Evolutionary conservation across 2,888 invertebrate genomes (phyloP), one percentile per base, ranked within the genome.

Genomic region (Resseliella maxima): DNA sequence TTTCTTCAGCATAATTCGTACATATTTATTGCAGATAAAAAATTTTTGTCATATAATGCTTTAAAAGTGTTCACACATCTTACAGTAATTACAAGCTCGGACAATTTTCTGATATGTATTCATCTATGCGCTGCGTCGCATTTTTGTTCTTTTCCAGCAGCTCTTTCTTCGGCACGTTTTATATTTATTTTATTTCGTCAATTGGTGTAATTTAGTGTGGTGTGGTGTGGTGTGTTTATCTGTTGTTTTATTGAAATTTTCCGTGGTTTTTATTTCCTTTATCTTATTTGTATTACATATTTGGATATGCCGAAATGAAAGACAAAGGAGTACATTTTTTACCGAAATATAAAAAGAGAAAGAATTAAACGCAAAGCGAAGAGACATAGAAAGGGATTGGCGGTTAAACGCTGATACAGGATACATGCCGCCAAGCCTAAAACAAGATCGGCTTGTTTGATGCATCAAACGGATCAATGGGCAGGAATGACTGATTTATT

Each of bases 401-500:
- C 27, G 27, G 5, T 12, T 15, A 27, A 59, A 27, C 24, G 15
- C 0, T 72, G 72, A 72, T 72, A 72, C 72, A 72, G 72, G 72
- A 72, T 72, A 72, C 31, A 21, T n/a, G 15, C 72, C n/a, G 72
- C 72, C 72, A 72, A 72, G 72, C 72, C 72, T 35, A 72, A 72
- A 72, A 72, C 27, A 27, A 72, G 59, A 59, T 59, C 72, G 72
- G 72, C n/a, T 27, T 72, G 31, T 72, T 72, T 72, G 72, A 72
- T 72, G 59, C 72, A 59, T 59, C 72, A 31, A 27, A 72, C n/a
- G 72, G 72, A n/a, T n/a, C 72, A n/a, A 72, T n/a, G 31, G n/a
- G 72, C 72, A 72, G 72, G 21, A 72, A 72, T 72, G 72, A 72
- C 72, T 72, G 72, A 72, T 72, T 72, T 72, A 72, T 72, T 72